Evolutionary conservation across 2,113 vertebrate genomes (phyloP).

Genomic region (Excalfactoria chinensis): DNA sequence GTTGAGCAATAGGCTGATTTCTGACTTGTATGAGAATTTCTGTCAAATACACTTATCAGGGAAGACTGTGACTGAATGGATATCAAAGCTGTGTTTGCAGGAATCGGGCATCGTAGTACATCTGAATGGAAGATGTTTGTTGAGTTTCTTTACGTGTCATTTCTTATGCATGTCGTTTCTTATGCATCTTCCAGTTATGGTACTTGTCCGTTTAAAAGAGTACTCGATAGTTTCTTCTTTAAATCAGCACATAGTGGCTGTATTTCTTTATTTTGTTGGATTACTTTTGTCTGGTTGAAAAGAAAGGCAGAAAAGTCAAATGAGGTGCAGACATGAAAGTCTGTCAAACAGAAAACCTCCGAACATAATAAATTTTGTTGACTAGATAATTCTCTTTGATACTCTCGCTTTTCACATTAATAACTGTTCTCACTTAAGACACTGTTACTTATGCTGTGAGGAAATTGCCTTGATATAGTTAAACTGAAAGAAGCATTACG

Average conservation of each 20-base stretch:
- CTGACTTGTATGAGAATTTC: conserved; percentile 27
- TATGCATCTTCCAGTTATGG: not conserved
- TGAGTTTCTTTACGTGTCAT: not conserved
- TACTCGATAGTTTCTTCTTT: not conserved
- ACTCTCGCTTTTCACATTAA: not conserved
- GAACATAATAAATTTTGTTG: conserved; percentile 16
- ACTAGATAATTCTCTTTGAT: conserved; percentile 4
- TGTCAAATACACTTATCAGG: conserved; percentile 22
- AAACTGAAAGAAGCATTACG: not conserved
- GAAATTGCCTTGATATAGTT: not conserved
- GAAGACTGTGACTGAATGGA: not conserved
- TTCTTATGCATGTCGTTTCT: not conserved
- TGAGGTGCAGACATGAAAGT: conserved; percentile 9
- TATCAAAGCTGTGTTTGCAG: conserved; percentile 34
- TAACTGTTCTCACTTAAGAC: not conserved
- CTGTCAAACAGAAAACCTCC: conserved; percentile 2
- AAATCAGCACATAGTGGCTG: not conserved
- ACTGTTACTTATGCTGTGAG: not conserved
- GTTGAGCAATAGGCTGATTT: conserved; percentile 7
- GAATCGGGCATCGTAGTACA: not conserved
- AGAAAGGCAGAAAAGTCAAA: conserved; percentile 17
- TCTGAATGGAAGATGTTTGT: not conserved
- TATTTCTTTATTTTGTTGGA: not conserved
- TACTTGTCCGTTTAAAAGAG: not conserved
- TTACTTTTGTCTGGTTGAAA: not conserved